Evolutionary conservation across 2,797 vertebrate genomes (phyloP).

Genomic region (Garrulus glandarius): DNA sequence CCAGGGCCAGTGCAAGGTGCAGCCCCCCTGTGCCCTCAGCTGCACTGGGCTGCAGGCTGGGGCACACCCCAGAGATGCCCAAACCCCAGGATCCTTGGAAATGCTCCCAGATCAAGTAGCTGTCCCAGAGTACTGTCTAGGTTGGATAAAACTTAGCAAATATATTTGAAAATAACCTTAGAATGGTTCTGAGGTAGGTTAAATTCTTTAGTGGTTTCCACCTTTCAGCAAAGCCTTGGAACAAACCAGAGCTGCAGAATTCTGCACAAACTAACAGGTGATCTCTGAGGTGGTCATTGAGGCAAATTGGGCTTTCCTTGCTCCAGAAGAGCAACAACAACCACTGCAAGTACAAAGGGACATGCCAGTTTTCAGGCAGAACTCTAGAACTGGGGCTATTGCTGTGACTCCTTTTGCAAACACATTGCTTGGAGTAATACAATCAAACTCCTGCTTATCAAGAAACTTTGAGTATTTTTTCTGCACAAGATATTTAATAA

Average conservation of each 20-base stretch:
- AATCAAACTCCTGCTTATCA: neutral
- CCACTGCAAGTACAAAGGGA: neutral
- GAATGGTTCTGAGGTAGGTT: neutral
- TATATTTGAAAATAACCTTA: neutral
- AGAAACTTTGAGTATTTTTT: neutral
- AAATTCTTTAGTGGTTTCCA: neutral
- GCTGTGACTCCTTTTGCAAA: neutral
- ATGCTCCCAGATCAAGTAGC: neutral
- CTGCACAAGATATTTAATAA: neutral
- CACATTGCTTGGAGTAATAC: neutral
- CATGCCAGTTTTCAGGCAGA: neutral
- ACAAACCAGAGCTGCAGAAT: neutral
- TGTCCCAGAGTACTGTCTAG: neutral
- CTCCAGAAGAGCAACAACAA: neutral
- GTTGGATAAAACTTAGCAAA: neutral
- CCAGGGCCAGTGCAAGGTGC: neutral
- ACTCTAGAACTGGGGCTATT: neutral
- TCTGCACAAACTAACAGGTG: too few species aligned
- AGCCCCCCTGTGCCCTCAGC: neutral
- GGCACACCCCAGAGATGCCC: neutral
- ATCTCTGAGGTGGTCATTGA: accelerated
- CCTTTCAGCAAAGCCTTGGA: neutral
- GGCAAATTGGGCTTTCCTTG: neutral
- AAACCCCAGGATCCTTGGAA: neutral
- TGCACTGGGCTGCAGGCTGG: neutral